Evolutionary conservation across 1,140 invertebrate species (phyloP).

Genomic region (Cylas formicarius): DNA sequence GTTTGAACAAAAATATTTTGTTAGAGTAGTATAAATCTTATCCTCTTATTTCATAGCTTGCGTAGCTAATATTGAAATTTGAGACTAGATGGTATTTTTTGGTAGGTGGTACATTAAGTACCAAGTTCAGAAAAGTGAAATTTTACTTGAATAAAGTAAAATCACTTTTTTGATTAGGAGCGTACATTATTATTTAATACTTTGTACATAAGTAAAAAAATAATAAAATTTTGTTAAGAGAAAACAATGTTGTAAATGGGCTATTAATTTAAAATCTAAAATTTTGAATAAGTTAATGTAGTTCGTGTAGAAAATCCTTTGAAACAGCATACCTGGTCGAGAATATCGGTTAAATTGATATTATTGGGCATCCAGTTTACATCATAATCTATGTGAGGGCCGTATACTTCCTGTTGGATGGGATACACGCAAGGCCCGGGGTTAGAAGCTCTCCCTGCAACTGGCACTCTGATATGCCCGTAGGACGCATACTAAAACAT

Average conservation of each 20-base stretch:
- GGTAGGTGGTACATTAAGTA: too few species aligned
- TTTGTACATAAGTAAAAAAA: constrained; percentile 7
- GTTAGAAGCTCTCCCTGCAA: constrained; percentile 10
- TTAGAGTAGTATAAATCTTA: too few species aligned
- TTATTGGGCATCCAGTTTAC: constrained; percentile 22
- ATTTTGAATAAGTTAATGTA: background rate
- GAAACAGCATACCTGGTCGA: constrained; percentile 8
- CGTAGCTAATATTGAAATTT: too few species aligned
- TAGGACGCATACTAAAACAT: constrained; percentile 13
- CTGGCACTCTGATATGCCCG: constrained; percentile 13
- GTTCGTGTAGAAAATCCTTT: background rate
- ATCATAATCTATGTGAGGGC: constrained; percentile 20
- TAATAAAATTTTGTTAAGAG: constrained; percentile 1
- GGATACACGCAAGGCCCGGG: constrained; percentile 15
- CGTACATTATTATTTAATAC: too few species aligned
- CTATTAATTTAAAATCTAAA: background rate
- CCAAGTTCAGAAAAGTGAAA: too few species aligned
- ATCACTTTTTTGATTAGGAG: too few species aligned
- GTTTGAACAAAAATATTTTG: too few species aligned
- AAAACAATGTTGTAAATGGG: background rate
- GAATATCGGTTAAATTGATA: constrained; percentile 19
- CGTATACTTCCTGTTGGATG: constrained; percentile 14
- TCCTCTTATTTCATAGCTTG: too few species aligned
- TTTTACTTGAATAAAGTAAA: too few species aligned
- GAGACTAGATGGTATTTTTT: too few species aligned